Conservation (phyloP, 1,140 invertebrate species). For the Anoplophora glabripennis region DNA sequence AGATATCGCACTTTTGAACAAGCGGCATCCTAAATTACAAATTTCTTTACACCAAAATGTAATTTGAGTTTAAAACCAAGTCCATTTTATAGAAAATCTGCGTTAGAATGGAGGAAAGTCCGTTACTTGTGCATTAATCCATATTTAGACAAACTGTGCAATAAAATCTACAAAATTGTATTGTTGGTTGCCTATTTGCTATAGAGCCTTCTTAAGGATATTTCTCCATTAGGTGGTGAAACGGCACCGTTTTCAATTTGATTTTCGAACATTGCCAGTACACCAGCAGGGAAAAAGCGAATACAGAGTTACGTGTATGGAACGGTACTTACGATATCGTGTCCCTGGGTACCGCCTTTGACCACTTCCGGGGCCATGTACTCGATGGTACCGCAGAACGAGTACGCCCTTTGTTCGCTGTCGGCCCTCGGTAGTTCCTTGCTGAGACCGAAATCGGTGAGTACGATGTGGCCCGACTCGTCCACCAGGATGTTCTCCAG, state of each 20-base stretch:
- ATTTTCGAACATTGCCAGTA: background rate
- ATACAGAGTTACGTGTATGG: background rate
- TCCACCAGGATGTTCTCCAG: slow-evolving; percentile 90
- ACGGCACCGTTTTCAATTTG: background rate
- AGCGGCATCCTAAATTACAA: too few species aligned
- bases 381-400: slow-evolving; percentile 97
- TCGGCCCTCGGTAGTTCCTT: slow-evolving; percentile 64
- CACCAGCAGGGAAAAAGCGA: too few species aligned
- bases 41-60: too few species aligned
- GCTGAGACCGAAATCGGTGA: slow-evolving; percentile 90
- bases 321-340: slow-evolving; percentile 79
- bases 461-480: slow-evolving; percentile 82
- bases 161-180: too few species aligned
- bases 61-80: too few species aligned
- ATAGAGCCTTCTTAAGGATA: too few species aligned
- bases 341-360: slow-evolving; percentile 73
- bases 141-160: too few species aligned
- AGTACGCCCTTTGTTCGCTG: slow-evolving; percentile 78
- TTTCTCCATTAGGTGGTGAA: background rate
- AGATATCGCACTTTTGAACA: too few species aligned
- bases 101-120: too few species aligned
- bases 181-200: too few species aligned
- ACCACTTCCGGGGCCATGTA: slow-evolving; percentile 95
- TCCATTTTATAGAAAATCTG: too few species aligned
- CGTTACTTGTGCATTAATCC: too few species aligned